Percentiles rank a stretch among this genome's conserved stretches.
Evolutionary conservation across 1,140 invertebrate genomes (phyloP).

Genomic region (Campoletis sonorensis): DNA sequence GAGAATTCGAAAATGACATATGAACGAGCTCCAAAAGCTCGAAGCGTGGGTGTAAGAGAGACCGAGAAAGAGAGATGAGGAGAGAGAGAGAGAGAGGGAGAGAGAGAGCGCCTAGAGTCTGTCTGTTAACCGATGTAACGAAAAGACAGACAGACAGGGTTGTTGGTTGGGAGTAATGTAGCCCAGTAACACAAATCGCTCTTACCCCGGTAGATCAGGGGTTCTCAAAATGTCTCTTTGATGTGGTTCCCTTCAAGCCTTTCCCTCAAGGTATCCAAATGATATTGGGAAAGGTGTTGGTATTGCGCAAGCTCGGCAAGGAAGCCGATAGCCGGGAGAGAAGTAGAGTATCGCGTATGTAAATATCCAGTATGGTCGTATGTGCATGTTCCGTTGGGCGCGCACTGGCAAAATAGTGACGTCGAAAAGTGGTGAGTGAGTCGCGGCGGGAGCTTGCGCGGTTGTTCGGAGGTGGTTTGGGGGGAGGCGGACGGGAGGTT

Average conservation of each 20-base stretch:
- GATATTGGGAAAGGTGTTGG: background rate
- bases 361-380: constrained; percentile 38
- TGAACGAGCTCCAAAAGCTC: too few species aligned
- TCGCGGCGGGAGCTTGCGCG: constrained; percentile 43
- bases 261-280: background rate
- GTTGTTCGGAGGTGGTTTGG: background rate
- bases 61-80: background rate
- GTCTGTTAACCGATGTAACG: constrained; percentile 45
- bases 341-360: constrained; percentile 30
- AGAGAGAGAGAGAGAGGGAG: constrained; percentile 36
- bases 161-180: constrained; percentile 53
- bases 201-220: constrained; percentile 46
- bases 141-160: constrained; percentile 38
- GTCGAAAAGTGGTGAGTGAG: background rate
- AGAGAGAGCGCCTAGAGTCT: constrained; percentile 2
- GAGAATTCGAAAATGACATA: too few species aligned
- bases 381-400: constrained; percentile 39
- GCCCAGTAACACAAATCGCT: constrained; percentile 67
- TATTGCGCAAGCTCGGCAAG: constrained; percentile 21
- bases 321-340: background rate
- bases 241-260: background rate
- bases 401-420: constrained; percentile 38
- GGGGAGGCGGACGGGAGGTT: background rate
- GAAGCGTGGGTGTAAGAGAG: too few species aligned
- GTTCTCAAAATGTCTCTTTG: constrained; percentile 55